Percentiles rank a stretch among this genome's conserved stretches.
These are phyloP conservation scores for Sarcophaga subvicina DNA, from an alignment of 2,888 invertebrate genomes.

Conservation along the genomic window DNA sequence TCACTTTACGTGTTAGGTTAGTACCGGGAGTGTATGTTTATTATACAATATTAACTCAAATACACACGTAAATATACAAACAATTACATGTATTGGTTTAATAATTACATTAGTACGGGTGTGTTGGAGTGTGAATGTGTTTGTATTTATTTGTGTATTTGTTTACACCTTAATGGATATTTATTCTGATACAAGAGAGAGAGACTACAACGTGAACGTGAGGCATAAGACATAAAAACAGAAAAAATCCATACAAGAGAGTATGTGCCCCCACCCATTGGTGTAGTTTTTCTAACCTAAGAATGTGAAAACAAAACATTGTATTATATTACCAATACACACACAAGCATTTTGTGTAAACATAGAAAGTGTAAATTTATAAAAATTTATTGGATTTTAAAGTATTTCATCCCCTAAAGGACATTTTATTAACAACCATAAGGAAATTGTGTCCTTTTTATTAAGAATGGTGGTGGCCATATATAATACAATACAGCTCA, in stretches of 20 bases:
- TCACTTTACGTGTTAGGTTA: too few relatives aligned
- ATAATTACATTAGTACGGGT: not conserved
- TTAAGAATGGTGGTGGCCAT: not conserved
- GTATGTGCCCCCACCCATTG: constrained; percentile 1
- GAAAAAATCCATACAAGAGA: constrained; percentile 43
- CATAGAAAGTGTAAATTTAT: constrained; percentile 34
- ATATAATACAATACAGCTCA: too few relatives aligned
- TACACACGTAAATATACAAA: not conserved
- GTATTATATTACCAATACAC: not conserved
- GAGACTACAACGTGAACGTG: constrained; percentile 42
- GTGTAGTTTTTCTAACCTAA: constrained; percentile 29
- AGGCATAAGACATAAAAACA: constrained; percentile 46
- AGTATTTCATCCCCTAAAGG: constrained; percentile 1
- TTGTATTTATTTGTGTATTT: constrained; percentile 49
- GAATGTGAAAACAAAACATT: constrained; percentile 1
- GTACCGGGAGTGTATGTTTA: not conserved
- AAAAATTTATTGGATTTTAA: constrained; percentile 57
- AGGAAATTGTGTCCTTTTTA: not conserved
- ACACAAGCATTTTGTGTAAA: not conserved
- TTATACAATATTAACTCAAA: too few relatives aligned
- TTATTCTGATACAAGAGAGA: constrained; percentile 54
- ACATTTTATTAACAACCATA: not conserved
- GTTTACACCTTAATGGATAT: constrained; percentile 66
- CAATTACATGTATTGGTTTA: constrained; percentile 22
- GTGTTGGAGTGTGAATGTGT: constrained; percentile 1